Base-by-base conservation (phyloP, 2,888 invertebrate species). In the Drosophila meridiana region DNA sequence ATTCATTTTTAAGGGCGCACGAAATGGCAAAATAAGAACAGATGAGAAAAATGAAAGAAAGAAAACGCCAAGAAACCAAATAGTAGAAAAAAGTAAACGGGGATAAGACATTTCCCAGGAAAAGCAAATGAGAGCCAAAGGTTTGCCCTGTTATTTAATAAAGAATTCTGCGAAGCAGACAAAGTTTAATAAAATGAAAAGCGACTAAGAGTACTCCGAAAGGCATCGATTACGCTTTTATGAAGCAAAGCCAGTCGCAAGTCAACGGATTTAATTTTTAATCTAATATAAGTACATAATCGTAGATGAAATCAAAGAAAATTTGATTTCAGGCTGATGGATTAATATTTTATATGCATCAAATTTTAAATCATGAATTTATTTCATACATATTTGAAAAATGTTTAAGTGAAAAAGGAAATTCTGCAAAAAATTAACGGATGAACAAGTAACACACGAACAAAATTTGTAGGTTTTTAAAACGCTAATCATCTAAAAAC, bases 1-100 rank as follows among this genome's bases (percentile, higher is more conserved):
- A 78, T 67, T 74, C 67, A 74, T 70, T 74, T 72, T 42, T 3
- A 13, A 7, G 34, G 53, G 34, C 57, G 47, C 36, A 50, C 43
- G 30, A 61, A 56, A 75, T 43, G 38, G 9, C 9, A 47, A 57
- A 50, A 26, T 26, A n/a, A n/a, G 13, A 36, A 36, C 36, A 36
- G n/a, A 32, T 1, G 9, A 30, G 9, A 50, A 30, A 32, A 32
- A 50, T 6, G 26, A 2, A 38, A 26, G 38, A 20, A n/a, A 56
- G 56, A 32, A 26, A 72, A 48, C 57, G 57, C 32, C 32, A 47
- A 68, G 40, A 20, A 59, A 59, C 50, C n/a, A 57, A 56, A 55
- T 55, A 65, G 47, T 30, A 65, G 28, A 45, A n/a, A 26, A 20
- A 56, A 63, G 40, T 32, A 30, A 56, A 42, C 32, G 53, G 14